Base-by-base conservation (phyloP, 2,113 vertebrate species). In the Notothenia rossii region DNA sequence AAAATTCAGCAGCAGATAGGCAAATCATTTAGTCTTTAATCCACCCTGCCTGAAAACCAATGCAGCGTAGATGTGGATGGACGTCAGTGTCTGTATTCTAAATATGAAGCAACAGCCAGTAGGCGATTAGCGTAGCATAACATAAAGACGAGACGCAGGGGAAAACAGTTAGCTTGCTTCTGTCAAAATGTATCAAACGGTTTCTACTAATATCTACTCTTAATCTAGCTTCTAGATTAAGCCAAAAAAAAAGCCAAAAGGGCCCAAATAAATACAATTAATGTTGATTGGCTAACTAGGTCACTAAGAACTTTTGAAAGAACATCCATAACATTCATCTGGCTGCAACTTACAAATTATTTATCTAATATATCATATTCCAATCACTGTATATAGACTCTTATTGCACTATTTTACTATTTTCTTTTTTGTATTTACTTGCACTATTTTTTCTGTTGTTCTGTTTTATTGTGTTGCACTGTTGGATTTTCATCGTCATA, bases 1-100 rank as follows among this genome's bases (percentile, higher is more conserved):
- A 92, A 94, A 82, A n/a, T 87, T 85, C 25, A 77, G 50, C 20
- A 80, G 15, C 69, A 63, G 86, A 95, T 91, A 95, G 66, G 91
- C 89, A 94, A 95, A 94, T 93, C 51, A 3, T 43, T 63, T 33
- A 29, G 20, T n/a, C 51, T 56, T 0, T 62, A 11, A 77, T 8
- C 59, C 18, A 43, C 10, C 49, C 56, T 62, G 55, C 36, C 22
- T 1, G 0, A 48, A 43, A 58, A 61, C n/a, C 55, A 20, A 11
- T 49, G 10, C 0, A 53, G 0, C 29, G 29, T 29, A 40, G 36
- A 40, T 40, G 36, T 40, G 36, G 36, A 40, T 40, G 33, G 48
- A 15, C 12, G 48, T 49, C 48, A 49, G 7, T 20, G 54, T 29
- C 22, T 56, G 20, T 25, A 56, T 17, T 29, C 29, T 29, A 29